These are phyloP conservation scores for Oreonectes daqikongensis DNA, from an alignment of 2,797 vertebrate genomes.

Conservation along the genomic window DNA sequence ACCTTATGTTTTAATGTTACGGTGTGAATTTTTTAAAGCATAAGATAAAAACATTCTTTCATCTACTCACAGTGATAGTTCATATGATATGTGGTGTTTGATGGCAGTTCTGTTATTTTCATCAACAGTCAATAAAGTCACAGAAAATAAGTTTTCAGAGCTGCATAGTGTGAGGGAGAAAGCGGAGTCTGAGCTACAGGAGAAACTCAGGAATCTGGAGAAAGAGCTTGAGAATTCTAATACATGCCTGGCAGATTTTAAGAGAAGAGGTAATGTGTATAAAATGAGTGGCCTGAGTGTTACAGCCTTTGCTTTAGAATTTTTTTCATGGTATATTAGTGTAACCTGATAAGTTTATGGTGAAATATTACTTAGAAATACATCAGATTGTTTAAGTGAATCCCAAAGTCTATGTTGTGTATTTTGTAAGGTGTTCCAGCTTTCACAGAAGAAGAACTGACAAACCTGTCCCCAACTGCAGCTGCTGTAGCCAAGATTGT, in stretches of 20 bases:
- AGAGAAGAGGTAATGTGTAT: constrained; percentile 82
- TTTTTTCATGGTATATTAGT: background rate
- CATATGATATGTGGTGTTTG: background rate
- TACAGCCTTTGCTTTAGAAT: background rate
- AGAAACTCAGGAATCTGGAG: constrained; percentile 87
- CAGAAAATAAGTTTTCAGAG: constrained; percentile 83
- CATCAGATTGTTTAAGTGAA: background rate
- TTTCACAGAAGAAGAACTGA: constrained; percentile 89
- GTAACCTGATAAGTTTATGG: background rate
- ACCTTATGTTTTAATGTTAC: too few species aligned
- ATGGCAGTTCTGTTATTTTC: background rate
- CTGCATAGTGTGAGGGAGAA: constrained; percentile 76
- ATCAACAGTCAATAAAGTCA: constrained; percentile 81
- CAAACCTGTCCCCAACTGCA: constrained; percentile 92
- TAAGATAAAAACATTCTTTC: background rate
- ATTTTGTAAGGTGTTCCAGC: constrained; percentile 76
- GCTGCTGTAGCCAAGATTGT: constrained; percentile 93
- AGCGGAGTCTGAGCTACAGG: constrained; percentile 84
- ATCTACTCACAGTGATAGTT: background rate
- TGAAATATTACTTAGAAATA: background rate
- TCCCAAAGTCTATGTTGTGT: constrained; percentile 29
- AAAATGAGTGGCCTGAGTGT: too few species aligned
- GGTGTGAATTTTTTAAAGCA: too few species aligned
- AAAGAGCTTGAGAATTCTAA: constrained; percentile 91
- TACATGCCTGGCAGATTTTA: constrained; percentile 82